Evolutionary conservation across 2,797 vertebrate genomes (phyloP).

Genomic region (Pachyuromys duprasi): DNA sequence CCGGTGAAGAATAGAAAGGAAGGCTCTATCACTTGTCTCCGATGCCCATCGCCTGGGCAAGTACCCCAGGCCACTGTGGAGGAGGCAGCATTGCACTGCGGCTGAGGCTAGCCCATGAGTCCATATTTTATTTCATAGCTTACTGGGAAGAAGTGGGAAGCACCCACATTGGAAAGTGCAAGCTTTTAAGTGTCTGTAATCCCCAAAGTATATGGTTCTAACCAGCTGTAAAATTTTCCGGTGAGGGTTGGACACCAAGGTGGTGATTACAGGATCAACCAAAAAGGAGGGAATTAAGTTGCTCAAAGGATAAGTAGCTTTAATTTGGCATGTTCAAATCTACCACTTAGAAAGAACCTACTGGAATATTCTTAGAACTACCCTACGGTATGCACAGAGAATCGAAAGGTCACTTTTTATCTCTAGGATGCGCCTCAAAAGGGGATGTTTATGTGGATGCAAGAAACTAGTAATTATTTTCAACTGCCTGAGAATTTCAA

Average conservation of each 20-base stretch:
- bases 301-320: slow-evolving; percentile 24
- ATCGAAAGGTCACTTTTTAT: background rate
- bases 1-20: background rate
- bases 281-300: slow-evolving; percentile 2
- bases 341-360: background rate
- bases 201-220: slow-evolving; percentile 41
- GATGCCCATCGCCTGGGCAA: accelerated
- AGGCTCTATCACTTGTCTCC: background rate
- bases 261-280: background rate
- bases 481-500: background rate
- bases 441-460: background rate
- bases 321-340: background rate
- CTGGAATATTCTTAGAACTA: background rate
- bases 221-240: slow-evolving; percentile 32
- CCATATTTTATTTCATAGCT: slow-evolving; percentile 30
- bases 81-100: background rate
- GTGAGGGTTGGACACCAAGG: background rate
- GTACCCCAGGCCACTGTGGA: accelerated
- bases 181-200: slow-evolving; percentile 11
- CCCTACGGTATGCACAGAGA: background rate
- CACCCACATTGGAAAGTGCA: background rate
- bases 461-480: background rate
- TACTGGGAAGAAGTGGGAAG: background rate
- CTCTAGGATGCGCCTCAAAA: background rate
- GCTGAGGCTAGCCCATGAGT: background rate